These are phyloP conservation scores for Morinoia aosen DNA, from an alignment of 2,888 invertebrate genomes.

Conservation along the genomic window DNA sequence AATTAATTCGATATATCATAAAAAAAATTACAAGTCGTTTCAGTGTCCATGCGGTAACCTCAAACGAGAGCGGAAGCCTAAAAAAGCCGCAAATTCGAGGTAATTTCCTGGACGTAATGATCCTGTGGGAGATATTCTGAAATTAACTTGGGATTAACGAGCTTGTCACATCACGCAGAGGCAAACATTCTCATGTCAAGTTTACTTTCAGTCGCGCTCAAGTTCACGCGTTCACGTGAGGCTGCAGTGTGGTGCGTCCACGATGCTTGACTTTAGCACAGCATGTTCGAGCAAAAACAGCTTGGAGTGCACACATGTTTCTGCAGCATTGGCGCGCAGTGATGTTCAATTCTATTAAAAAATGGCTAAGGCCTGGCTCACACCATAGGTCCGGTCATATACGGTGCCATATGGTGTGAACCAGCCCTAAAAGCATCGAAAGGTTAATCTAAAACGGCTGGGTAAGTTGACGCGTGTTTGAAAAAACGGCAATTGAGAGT, in stretches of 20 bases:
- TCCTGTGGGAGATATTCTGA: background rate
- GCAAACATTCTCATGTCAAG: background rate
- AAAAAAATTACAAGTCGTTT: background rate
- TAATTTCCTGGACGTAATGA: background rate
- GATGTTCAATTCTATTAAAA: too few species aligned
- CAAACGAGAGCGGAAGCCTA: background rate
- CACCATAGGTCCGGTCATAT: too few species aligned
- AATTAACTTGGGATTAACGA: background rate
- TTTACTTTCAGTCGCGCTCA: background rate
- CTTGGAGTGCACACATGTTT: background rate
- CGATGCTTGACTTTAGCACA: too few species aligned
- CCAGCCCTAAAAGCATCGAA: too few species aligned
- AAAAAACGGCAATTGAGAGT: too few species aligned
- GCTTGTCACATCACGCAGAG: background rate
- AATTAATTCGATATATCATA: too few species aligned
- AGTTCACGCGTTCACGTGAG: background rate
- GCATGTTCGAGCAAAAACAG: background rate
- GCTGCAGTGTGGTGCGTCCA: background rate
- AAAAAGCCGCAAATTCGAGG: background rate
- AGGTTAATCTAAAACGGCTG: too few species aligned
- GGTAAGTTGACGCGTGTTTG: too few species aligned
- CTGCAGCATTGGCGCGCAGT: background rate
- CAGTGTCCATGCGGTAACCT: background rate
- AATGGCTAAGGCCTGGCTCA: too few species aligned
- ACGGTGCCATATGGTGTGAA: too few species aligned